A percentile compares a stretch with the other conserved stretches of the same genome.
phyloP scores from a whole-genome alignment of 2,888 invertebrate species.

The Melikaiella ostensackeni region DNA sequence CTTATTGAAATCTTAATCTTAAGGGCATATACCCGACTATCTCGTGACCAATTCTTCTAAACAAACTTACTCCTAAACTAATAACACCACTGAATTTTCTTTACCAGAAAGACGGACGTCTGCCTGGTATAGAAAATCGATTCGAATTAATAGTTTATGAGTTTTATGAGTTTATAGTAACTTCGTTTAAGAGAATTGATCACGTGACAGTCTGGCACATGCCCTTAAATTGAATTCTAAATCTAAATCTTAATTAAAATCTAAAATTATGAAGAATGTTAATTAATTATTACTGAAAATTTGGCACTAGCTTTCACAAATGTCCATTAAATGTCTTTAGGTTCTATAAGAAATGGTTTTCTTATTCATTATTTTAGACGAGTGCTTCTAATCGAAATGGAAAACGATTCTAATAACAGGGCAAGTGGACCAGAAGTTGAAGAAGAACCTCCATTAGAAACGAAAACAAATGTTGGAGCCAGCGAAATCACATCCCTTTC shows the following conservation, averaged over 20 bases:
- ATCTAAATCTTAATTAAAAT: background rate
- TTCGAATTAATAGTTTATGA: too few relatives aligned
- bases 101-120: too few relatives aligned
- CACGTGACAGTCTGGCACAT: too few relatives aligned
- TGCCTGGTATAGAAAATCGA: too few relatives aligned
- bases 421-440: background rate
- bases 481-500: conserved; percentile 47
- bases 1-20: background rate
- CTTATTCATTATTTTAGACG: background rate
- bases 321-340: background rate
- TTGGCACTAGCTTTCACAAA: background rate
- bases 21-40: too few relatives aligned
- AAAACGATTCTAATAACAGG: background rate
- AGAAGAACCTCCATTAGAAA: background rate
- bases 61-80: too few relatives aligned
- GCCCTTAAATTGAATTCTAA: too few relatives aligned
- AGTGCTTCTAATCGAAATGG: conserved; percentile 14
- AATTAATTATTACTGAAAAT: background rate
- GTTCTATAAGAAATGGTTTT: background rate
- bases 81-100: too few relatives aligned
- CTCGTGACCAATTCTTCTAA: too few relatives aligned
- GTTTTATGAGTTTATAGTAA: too few relatives aligned
- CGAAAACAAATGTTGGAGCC: conserved; percentile 1
- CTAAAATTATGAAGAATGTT: background rate
- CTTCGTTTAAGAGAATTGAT: too few relatives aligned